Evolutionary conservation across 1,140 invertebrate species (phyloP).

Genomic region (Drosophila oshimai): DNA sequence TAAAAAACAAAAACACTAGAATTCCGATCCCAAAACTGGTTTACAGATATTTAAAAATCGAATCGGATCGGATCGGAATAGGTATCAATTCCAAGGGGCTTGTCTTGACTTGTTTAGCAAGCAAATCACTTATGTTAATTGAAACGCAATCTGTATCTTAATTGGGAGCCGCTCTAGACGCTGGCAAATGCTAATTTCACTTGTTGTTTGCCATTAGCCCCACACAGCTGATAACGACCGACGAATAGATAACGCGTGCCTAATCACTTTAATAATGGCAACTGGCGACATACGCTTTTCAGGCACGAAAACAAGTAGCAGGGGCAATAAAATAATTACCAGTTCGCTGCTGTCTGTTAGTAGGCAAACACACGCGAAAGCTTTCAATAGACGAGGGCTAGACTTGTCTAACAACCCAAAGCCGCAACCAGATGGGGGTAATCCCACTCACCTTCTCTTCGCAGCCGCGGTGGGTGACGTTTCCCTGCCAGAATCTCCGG

Average conservation of each 20-base stretch:
- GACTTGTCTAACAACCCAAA: conserved; percentile 8
- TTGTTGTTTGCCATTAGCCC: conserved; percentile 36
- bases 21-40: conserved; percentile 12
- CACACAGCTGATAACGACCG: conserved; percentile 40
- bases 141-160: conserved; percentile 43
- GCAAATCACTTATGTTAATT: conserved; percentile 40
- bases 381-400: conserved; percentile 2
- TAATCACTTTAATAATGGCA: conserved; percentile 1
- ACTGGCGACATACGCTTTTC: neutral
- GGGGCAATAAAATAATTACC: conserved; percentile 26
- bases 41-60: neutral
- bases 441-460: conserved; percentile 87
- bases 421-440: neutral
- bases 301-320: conserved; percentile 21
- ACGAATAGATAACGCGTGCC: conserved; percentile 52
- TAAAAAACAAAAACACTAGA: neutral
- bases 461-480: conserved; percentile 91
- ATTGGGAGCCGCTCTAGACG: conserved; percentile 12
- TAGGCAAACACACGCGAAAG: conserved; percentile 3
- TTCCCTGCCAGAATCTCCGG: conserved; percentile 94
- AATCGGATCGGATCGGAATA: too few relatives aligned
- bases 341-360: conserved; percentile 6
- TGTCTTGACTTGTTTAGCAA: conserved; percentile 24
- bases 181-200: conserved; percentile 32
- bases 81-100: conserved; percentile 11